Percentiles rank a stretch among this genome's conserved stretches.
These are phyloP conservation scores for Phragmatobia fuliginosa DNA, from an alignment of 2,888 invertebrate species.

Conservation along the genomic window DNA sequence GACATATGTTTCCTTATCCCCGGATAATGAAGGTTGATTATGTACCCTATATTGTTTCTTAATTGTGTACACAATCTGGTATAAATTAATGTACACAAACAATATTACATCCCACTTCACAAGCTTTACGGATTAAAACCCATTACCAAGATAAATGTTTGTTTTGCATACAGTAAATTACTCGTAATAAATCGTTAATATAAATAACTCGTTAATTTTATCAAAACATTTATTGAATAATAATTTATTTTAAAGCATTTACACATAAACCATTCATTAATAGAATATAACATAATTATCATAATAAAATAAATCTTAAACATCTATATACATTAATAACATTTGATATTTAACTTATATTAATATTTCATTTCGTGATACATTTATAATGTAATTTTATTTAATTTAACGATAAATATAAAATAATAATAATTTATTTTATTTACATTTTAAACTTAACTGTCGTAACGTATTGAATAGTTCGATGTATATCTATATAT, in stretches of 20 bases:
- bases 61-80: not conserved
- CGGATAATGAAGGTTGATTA: not conserved
- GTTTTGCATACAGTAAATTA: slow-evolving; percentile 4
- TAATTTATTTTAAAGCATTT: slow-evolving; percentile 52
- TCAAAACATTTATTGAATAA: slow-evolving; percentile 58
- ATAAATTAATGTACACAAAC: not conserved
- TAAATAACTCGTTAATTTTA: slow-evolving; percentile 30
- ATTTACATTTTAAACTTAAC: slow-evolving; percentile 36
- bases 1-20: not conserved
- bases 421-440: slow-evolving; percentile 24
- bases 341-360: slow-evolving; percentile 9
- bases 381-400: slow-evolving; percentile 25
- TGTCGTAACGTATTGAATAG: slow-evolving; percentile 41
- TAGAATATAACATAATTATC: slow-evolving; percentile 33
- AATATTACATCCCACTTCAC: not conserved
- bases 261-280: slow-evolving; percentile 48
- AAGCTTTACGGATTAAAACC: not conserved
- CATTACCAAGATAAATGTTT: not conserved
- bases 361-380: slow-evolving; percentile 24
- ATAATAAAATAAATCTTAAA: slow-evolving; percentile 12
- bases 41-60: not conserved
- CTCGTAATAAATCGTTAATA: not conserved
- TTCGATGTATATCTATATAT: slow-evolving; percentile 53
- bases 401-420: slow-evolving; percentile 28
- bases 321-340: slow-evolving; percentile 39